These are phyloP conservation scores for Ganaspis brasiliensis DNA, from an alignment of 2,888 invertebrate species.

Conservation along the genomic window DNA sequence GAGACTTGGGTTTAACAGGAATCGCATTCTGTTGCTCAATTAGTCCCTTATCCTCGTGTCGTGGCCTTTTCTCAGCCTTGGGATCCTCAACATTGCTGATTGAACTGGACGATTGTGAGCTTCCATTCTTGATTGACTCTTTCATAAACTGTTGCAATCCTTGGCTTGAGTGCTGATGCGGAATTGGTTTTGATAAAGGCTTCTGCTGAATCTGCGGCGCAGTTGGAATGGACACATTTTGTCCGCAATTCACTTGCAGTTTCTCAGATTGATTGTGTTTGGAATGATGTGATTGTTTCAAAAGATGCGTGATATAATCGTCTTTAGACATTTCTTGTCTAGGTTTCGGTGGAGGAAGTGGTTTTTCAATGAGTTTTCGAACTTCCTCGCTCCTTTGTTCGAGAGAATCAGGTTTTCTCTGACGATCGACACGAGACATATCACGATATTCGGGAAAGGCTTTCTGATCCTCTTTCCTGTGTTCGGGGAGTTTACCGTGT, in stretches of 20 bases:
- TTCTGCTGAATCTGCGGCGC: conserved; percentile 56
- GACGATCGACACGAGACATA: conserved; percentile 63
- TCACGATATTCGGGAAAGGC: conserved; percentile 70
- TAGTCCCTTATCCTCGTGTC: conserved; percentile 64
- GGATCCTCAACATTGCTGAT: conserved; percentile 72
- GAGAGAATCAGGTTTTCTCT: conserved; percentile 69
- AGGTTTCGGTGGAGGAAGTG: conserved; percentile 70
- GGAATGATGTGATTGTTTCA: conserved; percentile 73
- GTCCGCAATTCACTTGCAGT: conserved; percentile 50
- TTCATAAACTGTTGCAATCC: conserved; percentile 67
- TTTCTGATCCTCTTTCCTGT: conserved; percentile 71
- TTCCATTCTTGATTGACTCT: conserved; percentile 64
- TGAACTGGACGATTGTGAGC: conserved; percentile 58
- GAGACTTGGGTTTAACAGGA: conserved; percentile 79
- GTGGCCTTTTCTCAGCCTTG: conserved; percentile 76
- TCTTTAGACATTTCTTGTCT: conserved; percentile 70
- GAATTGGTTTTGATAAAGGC: conserved; percentile 43
- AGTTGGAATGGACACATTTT: conserved; percentile 47
- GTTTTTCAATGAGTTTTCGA: conserved; percentile 76
- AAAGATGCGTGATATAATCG: conserved; percentile 70
- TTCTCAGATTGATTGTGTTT: conserved; percentile 68
- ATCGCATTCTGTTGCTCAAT: conserved; percentile 64
- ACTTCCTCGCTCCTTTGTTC: conserved; percentile 76
- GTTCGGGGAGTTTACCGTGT: conserved; percentile 64
- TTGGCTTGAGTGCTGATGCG: conserved; percentile 63